phyloP scores from a whole-genome alignment of 2,888 invertebrate species.

The Aleiodes alternator region DNA sequence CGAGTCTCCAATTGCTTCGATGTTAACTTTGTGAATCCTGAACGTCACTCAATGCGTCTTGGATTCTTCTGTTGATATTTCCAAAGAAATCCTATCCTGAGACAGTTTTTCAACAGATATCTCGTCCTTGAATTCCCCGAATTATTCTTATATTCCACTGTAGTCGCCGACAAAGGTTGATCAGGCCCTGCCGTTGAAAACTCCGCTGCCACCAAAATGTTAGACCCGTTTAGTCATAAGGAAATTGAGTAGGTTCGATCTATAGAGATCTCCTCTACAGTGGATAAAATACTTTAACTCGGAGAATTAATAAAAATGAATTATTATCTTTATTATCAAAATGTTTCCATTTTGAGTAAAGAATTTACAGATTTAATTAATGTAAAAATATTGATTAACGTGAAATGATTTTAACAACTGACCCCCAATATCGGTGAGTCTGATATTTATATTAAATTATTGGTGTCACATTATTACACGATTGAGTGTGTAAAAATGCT shows the following conservation, averaged over 20 bases:
- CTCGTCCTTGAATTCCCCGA: neutral
- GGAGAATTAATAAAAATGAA: neutral
- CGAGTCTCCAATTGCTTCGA: too few relatives aligned
- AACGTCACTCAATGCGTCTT: too few relatives aligned
- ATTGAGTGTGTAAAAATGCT: too few relatives aligned
- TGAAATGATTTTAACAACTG: neutral
- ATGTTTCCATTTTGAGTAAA: neutral
- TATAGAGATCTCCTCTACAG: neutral
- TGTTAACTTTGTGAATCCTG: neutral
- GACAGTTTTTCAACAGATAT: neutral
- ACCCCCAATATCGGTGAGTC: neutral
- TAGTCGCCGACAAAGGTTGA: neutral
- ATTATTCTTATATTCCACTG: neutral
- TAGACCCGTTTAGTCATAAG: neutral
- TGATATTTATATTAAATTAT: neutral
- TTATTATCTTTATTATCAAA: neutral
- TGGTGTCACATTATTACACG: neutral
- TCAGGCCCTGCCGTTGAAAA: neutral
- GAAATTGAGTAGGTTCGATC: neutral
- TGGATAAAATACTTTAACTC: neutral
- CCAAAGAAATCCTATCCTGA: neutral
- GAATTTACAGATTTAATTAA: neutral
- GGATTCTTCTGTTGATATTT: too few relatives aligned
- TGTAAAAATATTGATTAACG: neutral
- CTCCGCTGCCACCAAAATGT: constrained; percentile 7